Percentiles rank a stretch among this genome's conserved stretches.
phyloP scores from a whole-genome alignment of 2,113 vertebrate species.

The Zeus faber region DNA sequence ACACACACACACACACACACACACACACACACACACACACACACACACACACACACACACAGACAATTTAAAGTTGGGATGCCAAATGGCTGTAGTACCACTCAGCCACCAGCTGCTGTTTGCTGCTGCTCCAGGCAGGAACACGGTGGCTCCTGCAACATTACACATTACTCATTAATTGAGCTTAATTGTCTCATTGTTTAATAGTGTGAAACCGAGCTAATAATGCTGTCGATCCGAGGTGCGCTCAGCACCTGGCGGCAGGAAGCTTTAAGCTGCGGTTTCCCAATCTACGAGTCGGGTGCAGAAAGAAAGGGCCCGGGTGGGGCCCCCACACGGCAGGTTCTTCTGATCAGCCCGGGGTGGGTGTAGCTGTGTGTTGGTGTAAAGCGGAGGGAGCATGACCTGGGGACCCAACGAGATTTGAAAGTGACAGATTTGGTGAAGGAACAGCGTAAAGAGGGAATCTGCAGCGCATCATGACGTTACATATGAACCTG shows the following conservation, averaged over 20 bases:
- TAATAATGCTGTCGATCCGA: slow-evolving; percentile 55
- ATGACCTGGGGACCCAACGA: too few relatives aligned
- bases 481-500: too few relatives aligned
- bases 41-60: neutral
- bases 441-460: too few relatives aligned
- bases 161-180: slow-evolving; percentile 63
- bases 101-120: slow-evolving; percentile 61
- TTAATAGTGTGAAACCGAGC: slow-evolving; percentile 62
- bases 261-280: slow-evolving; percentile 35
- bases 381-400: too few relatives aligned
- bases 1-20: slow-evolving; percentile 17
- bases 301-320: too few relatives aligned
- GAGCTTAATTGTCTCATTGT: slow-evolving; percentile 54
- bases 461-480: too few relatives aligned
- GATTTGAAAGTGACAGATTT: too few relatives aligned
- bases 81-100: slow-evolving; percentile 33
- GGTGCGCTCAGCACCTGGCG: slow-evolving; percentile 61
- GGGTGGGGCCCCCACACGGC: slow-evolving; percentile 25
- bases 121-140: slow-evolving; percentile 35
- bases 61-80: slow-evolving; percentile 36
- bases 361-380: too few relatives aligned
- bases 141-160: slow-evolving; percentile 42
- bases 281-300: slow-evolving; percentile 36
- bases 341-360: too few relatives aligned
- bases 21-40: slow-evolving; percentile 32